A percentile compares a stretch with the other conserved stretches of the same genome.
Evolutionary conservation across 2,113 vertebrate species (phyloP).

Genomic region (Prinia subflava): DNA sequence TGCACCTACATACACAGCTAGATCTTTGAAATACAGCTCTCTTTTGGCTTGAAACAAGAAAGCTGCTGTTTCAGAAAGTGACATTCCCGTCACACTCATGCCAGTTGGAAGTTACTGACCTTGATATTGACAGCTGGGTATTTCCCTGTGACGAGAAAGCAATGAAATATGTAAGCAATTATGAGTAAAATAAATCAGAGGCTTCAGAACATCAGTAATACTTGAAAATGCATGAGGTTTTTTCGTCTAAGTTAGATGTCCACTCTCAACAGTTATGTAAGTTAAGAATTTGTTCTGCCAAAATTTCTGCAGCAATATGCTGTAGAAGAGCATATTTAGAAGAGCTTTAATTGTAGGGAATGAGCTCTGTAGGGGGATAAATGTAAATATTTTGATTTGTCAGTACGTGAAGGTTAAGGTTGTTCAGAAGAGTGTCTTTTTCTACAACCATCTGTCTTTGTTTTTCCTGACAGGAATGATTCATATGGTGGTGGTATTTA

Average conservation of each 20-base stretch:
- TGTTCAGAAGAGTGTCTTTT: conserved; percentile 7
- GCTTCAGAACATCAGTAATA: neutral
- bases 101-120: neutral
- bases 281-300: conserved; percentile 21
- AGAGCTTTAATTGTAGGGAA: conserved; percentile 10
- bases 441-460: conserved; percentile 17
- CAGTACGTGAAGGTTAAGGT: neutral
- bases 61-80: neutral
- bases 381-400: conserved; percentile 51
- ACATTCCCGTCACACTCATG: neutral
- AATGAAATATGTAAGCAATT: neutral
- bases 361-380: neutral
- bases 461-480: conserved; percentile 4
- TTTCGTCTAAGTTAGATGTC: neutral
- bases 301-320: conserved; percentile 13
- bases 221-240: neutral
- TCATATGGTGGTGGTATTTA: neutral
- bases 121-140: neutral
- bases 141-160: neutral
- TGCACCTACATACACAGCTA: neutral
- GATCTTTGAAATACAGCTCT: neutral
- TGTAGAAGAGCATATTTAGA: neutral
- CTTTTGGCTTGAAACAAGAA: neutral
- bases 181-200: neutral
- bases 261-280: conserved; percentile 4